A percentile compares a stretch with the other conserved stretches of the same genome.
Conservation (phyloP, 2,888 invertebrate species). For the Caenorhabditis sp. region DNA sequence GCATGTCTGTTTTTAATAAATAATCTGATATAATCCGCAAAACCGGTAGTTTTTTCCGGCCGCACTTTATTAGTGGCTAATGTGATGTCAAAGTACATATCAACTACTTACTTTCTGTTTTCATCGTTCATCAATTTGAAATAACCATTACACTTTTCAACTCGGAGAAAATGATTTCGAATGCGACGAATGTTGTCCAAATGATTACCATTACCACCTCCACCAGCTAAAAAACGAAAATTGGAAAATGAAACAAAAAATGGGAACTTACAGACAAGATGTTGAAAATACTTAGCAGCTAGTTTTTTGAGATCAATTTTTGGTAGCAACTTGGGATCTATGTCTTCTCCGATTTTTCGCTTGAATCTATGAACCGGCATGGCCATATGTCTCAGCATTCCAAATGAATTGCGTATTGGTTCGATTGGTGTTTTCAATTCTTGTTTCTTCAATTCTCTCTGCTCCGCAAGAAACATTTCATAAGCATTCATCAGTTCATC, state of each 20-base stretch:
- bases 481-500: slow-evolving; percentile 42
- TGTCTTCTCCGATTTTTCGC: not conserved
- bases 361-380: slow-evolving; percentile 16
- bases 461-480: slow-evolving; percentile 44
- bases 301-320: slow-evolving; percentile 16
- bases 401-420: slow-evolving; percentile 24
- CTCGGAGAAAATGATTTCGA: slow-evolving; percentile 34
- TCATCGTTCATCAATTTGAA: slow-evolving; percentile 58
- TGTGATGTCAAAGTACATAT: too few relatives aligned
- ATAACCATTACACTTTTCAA: slow-evolving; percentile 57
- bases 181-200: slow-evolving; percentile 27
- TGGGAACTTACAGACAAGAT: slow-evolving; percentile 12
- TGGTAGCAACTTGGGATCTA: not conserved
- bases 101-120: slow-evolving; percentile 52
- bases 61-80: too few relatives aligned
- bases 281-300: slow-evolving; percentile 33
- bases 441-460: slow-evolving; percentile 36
- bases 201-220: slow-evolving; percentile 7
- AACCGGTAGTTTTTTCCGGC: slow-evolving; percentile 3
- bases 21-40: slow-evolving; percentile 30
- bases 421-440: slow-evolving; percentile 14
- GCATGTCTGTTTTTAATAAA: slow-evolving; percentile 17
- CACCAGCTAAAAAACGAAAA: not conserved
- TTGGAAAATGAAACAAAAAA: not conserved
- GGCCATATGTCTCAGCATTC: slow-evolving; percentile 24